phyloP scores from a whole-genome alignment of 2,113 vertebrate genomes.

The Amblyopsis rosae region DNA sequence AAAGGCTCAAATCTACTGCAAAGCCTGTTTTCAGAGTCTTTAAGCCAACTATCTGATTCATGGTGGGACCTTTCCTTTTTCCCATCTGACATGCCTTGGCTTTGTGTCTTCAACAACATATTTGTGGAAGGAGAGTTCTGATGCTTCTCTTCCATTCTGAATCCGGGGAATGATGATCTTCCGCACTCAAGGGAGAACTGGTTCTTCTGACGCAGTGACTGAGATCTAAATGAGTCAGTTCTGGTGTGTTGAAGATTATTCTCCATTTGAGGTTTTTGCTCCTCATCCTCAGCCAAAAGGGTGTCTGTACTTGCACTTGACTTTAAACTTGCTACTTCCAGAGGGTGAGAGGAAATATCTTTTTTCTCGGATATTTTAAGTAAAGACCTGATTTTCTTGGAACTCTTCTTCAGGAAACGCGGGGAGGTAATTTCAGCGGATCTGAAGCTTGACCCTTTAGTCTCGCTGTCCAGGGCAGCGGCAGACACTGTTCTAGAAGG shows the following conservation, averaged over 20 bases:
- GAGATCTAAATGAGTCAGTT: slow-evolving; percentile 62
- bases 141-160: slow-evolving; percentile 83
- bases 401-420: slow-evolving; percentile 83
- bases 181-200: slow-evolving; percentile 63
- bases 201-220: slow-evolving; percentile 13
- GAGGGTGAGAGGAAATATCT: slow-evolving; percentile 76
- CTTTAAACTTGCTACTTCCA: slow-evolving; percentile 76
- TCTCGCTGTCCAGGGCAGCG: slow-evolving; percentile 72
- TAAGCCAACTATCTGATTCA: slow-evolving; percentile 55
- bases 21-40: slow-evolving; percentile 72
- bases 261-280: slow-evolving; percentile 58
- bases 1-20: slow-evolving; percentile 90
- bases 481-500: slow-evolving; percentile 80
- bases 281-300: slow-evolving; percentile 80
- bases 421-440: slow-evolving; percentile 76
- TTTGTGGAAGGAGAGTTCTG: slow-evolving; percentile 33
- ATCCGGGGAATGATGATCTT: slow-evolving; percentile 82
- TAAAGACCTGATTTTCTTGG: slow-evolving; percentile 86
- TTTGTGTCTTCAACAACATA: neutral
- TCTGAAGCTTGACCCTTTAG: slow-evolving; percentile 69
- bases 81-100: slow-evolving; percentile 22
- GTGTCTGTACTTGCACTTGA: slow-evolving; percentile 86
- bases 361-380: slow-evolving; percentile 88
- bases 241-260: slow-evolving; percentile 58
- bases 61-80: slow-evolving; percentile 42